A percentile compares a stretch with the other conserved stretches of the same genome.
phyloP scores from a whole-genome alignment of 2,113 vertebrate species.

The Clarias magur region DNA sequence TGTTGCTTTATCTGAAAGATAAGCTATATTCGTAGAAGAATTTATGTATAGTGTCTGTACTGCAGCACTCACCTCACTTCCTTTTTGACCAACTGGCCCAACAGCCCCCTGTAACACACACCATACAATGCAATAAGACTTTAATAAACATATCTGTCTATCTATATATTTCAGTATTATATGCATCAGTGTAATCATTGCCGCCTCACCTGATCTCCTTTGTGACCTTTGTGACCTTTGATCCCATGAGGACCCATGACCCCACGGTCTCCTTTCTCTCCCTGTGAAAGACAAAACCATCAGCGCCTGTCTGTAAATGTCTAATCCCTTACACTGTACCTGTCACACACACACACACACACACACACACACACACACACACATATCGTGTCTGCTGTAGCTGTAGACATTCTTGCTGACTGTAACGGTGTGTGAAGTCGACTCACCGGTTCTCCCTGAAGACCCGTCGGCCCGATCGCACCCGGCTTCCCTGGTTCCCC shows the following conservation, averaged over 20 bases:
- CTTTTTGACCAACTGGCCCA: slow-evolving; percentile 72
- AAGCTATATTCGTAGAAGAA: neutral
- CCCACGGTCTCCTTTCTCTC: slow-evolving; percentile 73
- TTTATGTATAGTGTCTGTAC: neutral
- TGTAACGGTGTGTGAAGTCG: no score
- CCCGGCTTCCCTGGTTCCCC: slow-evolving; percentile 76
- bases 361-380: no score
- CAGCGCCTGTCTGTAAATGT: neutral
- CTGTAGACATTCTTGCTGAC: neutral
- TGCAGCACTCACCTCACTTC: slow-evolving; percentile 65
- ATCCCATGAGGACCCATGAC: slow-evolving; percentile 68
- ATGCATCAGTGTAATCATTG: neutral
- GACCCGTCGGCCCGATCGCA: slow-evolving; percentile 67
- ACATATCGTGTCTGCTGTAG: neutral
- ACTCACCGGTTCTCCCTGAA: slow-evolving; percentile 68
- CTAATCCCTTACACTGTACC: neutral
- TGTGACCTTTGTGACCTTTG: slow-evolving; percentile 76
- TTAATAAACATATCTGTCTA: neutral
- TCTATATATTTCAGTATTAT: neutral
- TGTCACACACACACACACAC: neutral
- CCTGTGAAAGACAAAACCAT: slow-evolving; percentile 58
- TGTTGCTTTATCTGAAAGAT: neutral
- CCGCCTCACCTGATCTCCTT: slow-evolving; percentile 73
- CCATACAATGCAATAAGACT: neutral
- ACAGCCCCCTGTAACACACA: slow-evolving; percentile 66